Percentiles rank a stretch among this genome's conserved stretches.
Evolutionary conservation across 2,113 vertebrate species (phyloP).

Genomic region (Ammodytes dubius): DNA sequence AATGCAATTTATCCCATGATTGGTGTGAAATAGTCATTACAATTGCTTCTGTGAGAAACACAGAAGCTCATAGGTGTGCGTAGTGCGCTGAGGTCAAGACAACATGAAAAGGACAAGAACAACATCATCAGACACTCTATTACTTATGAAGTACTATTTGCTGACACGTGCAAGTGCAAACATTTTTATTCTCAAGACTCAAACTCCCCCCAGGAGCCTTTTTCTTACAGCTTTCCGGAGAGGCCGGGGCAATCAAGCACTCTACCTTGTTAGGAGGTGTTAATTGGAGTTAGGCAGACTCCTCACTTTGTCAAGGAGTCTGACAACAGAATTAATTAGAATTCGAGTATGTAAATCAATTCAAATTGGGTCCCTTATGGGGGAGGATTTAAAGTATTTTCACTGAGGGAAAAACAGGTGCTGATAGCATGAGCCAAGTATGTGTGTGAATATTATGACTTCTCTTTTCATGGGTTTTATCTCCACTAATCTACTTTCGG

Average conservation of each 20-base stretch:
- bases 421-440: constrained; percentile 66
- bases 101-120: constrained; percentile 47
- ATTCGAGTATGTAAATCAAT: constrained; percentile 83
- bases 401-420: constrained; percentile 71
- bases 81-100: constrained; percentile 50
- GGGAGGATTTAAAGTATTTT: constrained; percentile 70
- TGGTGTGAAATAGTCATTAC: not conserved
- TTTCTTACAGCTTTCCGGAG: constrained; percentile 90
- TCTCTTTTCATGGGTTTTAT: constrained; percentile 67
- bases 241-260: constrained; percentile 90
- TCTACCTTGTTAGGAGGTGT: constrained; percentile 97
- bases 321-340: constrained; percentile 89
- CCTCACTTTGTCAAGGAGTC: constrained; percentile 95
- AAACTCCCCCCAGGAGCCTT: constrained; percentile 57
- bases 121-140: constrained; percentile 59
- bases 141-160: constrained; percentile 64
- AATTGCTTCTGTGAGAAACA: not conserved
- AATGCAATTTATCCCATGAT: not conserved
- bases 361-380: constrained; percentile 78
- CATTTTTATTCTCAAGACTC: constrained; percentile 68
- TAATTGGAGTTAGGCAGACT: constrained; percentile 98
- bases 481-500: constrained; percentile 67
- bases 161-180: constrained; percentile 78
- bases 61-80: too few relatives aligned
- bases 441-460: constrained; percentile 73